Conservation (phyloP, 2,888 invertebrate genomes). For the Xylota segnis region DNA sequence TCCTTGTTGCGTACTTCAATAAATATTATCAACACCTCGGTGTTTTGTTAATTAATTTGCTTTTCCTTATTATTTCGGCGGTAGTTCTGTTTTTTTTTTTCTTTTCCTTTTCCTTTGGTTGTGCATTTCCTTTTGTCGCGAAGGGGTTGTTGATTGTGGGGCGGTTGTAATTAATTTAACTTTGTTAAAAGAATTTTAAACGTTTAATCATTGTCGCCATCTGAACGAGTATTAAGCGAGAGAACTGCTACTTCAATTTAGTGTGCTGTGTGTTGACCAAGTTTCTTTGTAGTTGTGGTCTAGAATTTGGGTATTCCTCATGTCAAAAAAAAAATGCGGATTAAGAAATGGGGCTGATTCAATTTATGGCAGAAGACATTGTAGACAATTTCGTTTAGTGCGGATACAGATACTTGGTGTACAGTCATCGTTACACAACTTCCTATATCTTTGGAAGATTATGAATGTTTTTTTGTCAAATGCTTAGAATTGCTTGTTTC, state of each 20-base stretch:
- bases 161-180: constrained; percentile 28
- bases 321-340: neutral
- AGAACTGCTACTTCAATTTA: neutral
- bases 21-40: constrained; percentile 69
- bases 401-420: too few species aligned
- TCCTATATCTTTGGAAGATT: neutral
- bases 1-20: constrained; percentile 55
- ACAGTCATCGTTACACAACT: too few species aligned
- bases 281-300: neutral
- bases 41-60: constrained; percentile 71
- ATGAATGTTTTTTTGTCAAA: neutral
- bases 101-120: neutral
- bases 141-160: constrained; percentile 3
- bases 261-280: neutral
- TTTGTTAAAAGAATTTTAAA: constrained; percentile 34
- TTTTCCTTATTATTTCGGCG: constrained; percentile 54
- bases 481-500: neutral
- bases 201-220: constrained; percentile 36
- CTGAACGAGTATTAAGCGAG: constrained; percentile 5
- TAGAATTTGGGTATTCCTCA: too few species aligned
- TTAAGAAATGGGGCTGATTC: neutral
- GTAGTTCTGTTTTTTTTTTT: neutral
- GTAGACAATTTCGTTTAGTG: neutral
- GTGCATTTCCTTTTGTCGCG: neutral
- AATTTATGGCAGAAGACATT: neutral